These are phyloP conservation scores for Brienomyrus brachyistius DNA, from an alignment of 2,113 vertebrate species.

Conservation along the genomic window DNA sequence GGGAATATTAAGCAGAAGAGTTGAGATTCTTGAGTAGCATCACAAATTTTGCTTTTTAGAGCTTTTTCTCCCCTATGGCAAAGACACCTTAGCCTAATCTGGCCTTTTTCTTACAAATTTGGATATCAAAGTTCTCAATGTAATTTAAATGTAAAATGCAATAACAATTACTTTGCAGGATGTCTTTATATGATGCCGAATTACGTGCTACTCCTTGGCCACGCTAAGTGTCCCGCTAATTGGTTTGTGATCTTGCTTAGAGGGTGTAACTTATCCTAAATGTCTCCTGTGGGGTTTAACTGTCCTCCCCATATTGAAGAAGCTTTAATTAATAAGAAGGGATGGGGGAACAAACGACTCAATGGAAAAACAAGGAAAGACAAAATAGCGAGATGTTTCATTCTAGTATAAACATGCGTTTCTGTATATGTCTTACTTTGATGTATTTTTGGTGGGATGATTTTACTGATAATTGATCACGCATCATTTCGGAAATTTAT, in stretches of 20 bases:
- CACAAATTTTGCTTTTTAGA: background rate
- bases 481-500: background rate
- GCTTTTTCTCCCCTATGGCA: background rate
- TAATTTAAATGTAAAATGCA: background rate
- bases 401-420: too few relatives aligned
- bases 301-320: background rate
- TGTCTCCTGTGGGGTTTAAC: background rate
- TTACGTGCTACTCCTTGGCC: background rate
- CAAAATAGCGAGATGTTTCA: background rate
- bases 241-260: background rate
- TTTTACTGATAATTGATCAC: background rate
- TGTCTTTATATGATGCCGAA: background rate
- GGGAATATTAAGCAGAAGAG: too few relatives aligned
- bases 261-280: background rate
- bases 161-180: background rate
- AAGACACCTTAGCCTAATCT: background rate
- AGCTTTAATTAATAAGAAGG: background rate
- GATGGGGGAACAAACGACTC: background rate
- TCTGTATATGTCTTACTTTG: background rate
- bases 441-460: background rate
- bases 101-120: background rate
- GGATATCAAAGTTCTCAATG: background rate
- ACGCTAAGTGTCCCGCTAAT: background rate
- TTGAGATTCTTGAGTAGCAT: background rate
- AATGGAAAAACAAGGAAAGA: background rate